Evolutionary conservation across 1,140 invertebrate species (phyloP), one percentile per base, ranked within the genome.

Genomic region (Pomacea maculata): DNA sequence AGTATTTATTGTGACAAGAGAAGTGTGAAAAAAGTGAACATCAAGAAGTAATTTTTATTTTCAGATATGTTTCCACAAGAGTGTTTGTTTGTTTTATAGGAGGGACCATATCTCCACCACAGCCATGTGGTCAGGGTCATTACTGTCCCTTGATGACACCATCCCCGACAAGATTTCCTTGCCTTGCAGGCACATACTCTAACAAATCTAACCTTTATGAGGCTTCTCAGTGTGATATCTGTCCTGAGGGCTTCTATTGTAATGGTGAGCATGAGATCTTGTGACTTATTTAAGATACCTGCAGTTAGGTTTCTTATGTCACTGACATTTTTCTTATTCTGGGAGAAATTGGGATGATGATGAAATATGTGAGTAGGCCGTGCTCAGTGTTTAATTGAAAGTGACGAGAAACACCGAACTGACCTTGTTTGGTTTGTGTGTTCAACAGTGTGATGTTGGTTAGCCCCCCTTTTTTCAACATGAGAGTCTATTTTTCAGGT

Each of bases 101-200:
- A 29, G 83, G 74, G 61, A 83, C 81, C 19, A 82, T 82, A 55
- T 87, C 85, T 67, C 85, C 87, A 11, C 87, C 89, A 21, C 75
- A 87, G 77, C 84, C 84, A 7, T 90, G 89, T 83, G 81, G 80
- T 67, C 86, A 83, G 34, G 89, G 89, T 25, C 86, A 86, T 78
- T 90, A 89, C 78, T 90, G 89, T 80, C 89, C 89, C 3, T 76
- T 86, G 61, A 83, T 84, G 84, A 89, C 89, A 9, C 88, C 89
- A 21, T 61, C 85, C 5, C 84, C 85, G 15, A 85, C 87, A 72
- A 84, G 85, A 14, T 89, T 80, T 72, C 89, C 89, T 3, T 90
- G 89, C 83, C 88, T 87, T 5, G 83, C 89, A 15, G 89, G 89
- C 19, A 89, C 89, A 55, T 90, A 85, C 78, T 87, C 88, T 19